These are phyloP conservation scores for Drosophila lini DNA, from an alignment of 1,140 invertebrate species.

Conservation along the genomic window DNA sequence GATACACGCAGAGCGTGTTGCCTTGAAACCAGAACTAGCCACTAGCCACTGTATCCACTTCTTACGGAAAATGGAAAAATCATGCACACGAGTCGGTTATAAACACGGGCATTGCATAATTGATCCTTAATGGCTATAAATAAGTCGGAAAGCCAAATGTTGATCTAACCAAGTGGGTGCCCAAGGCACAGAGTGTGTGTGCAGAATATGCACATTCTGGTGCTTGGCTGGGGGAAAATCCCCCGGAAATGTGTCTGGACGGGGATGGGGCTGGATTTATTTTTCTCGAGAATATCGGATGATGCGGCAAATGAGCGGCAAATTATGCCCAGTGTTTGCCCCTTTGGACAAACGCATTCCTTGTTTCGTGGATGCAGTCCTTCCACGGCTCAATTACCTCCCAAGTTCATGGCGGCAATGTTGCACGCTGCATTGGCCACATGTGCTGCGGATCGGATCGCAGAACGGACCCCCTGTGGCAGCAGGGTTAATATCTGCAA, in stretches of 20 bases:
- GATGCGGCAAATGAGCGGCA: slow-evolving; percentile 77
- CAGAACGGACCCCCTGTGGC: slow-evolving; percentile 23
- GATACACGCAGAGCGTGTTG: slow-evolving; percentile 46
- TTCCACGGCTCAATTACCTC: slow-evolving; percentile 63
- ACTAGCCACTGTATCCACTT: not conserved
- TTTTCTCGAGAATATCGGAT: slow-evolving; percentile 67
- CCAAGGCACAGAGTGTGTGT: slow-evolving; percentile 5
- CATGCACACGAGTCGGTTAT: slow-evolving; percentile 36
- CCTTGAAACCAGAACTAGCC: slow-evolving; percentile 20
- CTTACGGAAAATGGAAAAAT: slow-evolving; percentile 21
- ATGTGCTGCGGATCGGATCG: slow-evolving; percentile 50
- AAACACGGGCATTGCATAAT: slow-evolving; percentile 73
- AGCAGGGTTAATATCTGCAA: slow-evolving; percentile 46
- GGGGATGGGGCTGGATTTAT: slow-evolving; percentile 33
- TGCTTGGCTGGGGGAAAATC: slow-evolving; percentile 19
- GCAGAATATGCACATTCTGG: slow-evolving; percentile 21
- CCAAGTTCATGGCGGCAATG: slow-evolving; percentile 73
- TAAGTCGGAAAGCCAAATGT: slow-evolving; percentile 54
- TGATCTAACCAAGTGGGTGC: slow-evolving; percentile 44
- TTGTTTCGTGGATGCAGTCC: slow-evolving; percentile 38
- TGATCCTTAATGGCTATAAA: slow-evolving; percentile 61
- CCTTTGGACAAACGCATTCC: slow-evolving; percentile 51
- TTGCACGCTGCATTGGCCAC: slow-evolving; percentile 74
- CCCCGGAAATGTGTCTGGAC: slow-evolving; percentile 51
- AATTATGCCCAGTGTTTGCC: slow-evolving; percentile 48